Base-by-base conservation (phyloP, 2,888 invertebrate genomes). In the Brachycybe producta region DNA sequence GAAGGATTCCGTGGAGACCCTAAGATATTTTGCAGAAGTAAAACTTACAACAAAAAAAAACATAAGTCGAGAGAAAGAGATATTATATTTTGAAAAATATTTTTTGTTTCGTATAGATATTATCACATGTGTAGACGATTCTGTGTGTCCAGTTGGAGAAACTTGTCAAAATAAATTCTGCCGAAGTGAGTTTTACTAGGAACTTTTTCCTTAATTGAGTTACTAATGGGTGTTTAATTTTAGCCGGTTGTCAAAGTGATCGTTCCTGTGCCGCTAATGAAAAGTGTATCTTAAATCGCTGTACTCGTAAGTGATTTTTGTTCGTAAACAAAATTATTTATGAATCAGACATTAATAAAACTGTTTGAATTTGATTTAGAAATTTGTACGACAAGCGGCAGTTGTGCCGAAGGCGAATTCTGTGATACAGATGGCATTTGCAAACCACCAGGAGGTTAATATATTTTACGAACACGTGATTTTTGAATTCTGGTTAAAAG, bases 261-360 rank as follows among this genome's bases (percentile, higher is more conserved):
- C 80, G 80, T 59, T 78, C 84, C 56, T 91, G 91, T 65, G 90
- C 88, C 2, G 75, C 82, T 52, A 91, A 91, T 64, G 91, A 91
- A 68, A 84, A 86, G 65, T 91, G 91, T 68, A 70, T 84, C 8
- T 75, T 76, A 61, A 82, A 80, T 57, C 80, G 78, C 60, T 91
- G 90, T 65, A 76, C 85, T 61, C 69, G 81, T 82, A 72, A 76
- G 80, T 77, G 23, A 45, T 35, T 15, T 5, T 15, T 15, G 5
- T 39, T 11, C 17, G 13, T 39, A 13, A 39, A 19, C 15, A 39
- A 27, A 30, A 27, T 36, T 49, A 17, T n/a, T n/a, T n/a, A 13
- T 27, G 26, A 30, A 23, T 24, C 27, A 21, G 7, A 13, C 19
- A 15, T 26, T 21, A 21, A 15, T 32, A 21, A n/a, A n/a, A 15